Percentiles rank a stretch among this genome's conserved stretches.
phyloP scores from a whole-genome alignment of 2,113 vertebrate genomes.

The Xenopus laevis region DNA sequence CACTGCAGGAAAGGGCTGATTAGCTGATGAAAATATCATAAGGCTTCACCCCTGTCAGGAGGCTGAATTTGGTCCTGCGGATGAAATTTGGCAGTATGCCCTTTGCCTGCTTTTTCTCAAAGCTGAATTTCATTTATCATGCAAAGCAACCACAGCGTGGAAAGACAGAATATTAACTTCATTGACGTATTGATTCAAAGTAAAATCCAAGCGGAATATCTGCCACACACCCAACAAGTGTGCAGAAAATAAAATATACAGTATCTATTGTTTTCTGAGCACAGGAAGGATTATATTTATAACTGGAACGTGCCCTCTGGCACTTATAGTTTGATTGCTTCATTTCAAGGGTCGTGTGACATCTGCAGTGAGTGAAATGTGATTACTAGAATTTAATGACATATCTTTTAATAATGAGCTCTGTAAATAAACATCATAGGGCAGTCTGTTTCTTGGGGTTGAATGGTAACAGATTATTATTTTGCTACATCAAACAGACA shows the following conservation, averaged over 20 bases:
- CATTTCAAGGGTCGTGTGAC: conserved; percentile 34
- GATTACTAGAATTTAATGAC: conserved; percentile 31
- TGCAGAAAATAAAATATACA: not conserved
- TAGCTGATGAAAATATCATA: no score
- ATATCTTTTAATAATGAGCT: conserved; percentile 25
- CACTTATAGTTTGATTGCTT: not conserved
- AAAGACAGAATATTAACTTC: not conserved
- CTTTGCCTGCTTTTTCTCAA: not conserved
- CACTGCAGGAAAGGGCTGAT: no score
- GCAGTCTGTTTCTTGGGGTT: conserved; percentile 28
- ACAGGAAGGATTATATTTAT: not conserved
- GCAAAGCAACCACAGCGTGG: not conserved
- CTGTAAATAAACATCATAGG: conserved; percentile 40
- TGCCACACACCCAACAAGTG: no score
- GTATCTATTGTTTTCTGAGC: not conserved
- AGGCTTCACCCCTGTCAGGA: no score
- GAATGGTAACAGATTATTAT: conserved; percentile 37
- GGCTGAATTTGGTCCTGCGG: not conserved
- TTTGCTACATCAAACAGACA: conserved; percentile 32
- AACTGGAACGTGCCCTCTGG: not conserved
- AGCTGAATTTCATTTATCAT: not conserved
- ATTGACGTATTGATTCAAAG: not conserved
- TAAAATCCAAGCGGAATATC: not conserved
- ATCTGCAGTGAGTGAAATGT: conserved; percentile 20
- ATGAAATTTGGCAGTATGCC: not conserved